Base-by-base conservation (phyloP, 2,797 vertebrate species). In the Lophotriccus pileatus region DNA sequence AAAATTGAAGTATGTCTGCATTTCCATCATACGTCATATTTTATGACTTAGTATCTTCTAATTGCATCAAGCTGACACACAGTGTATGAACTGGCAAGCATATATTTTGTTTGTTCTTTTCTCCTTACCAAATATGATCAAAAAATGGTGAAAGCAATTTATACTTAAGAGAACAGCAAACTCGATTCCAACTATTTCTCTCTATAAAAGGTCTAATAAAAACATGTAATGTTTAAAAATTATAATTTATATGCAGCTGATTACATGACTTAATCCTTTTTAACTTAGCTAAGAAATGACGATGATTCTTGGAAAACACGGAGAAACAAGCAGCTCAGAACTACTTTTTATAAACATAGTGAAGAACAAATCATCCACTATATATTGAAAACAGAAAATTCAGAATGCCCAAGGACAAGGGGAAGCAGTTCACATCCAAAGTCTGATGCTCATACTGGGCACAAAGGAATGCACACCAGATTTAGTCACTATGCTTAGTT, bases 91-190 rank as follows among this genome's bases (percentile, higher is more conserved):
- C 10, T 87, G 87, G 60, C 90, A 93, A 58, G 72, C 50, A 47
- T 21, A 0, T 32, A 36, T n/a, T 91, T 89, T 81, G 67, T 56
- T 96, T 80, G 50, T 55, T 91, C 32, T 95, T 52, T 84, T 82
- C 66, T 89, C 63, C 79, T 95, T 88, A 94, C 93, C 69, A 93
- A 96, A 95, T 95, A 79, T 76, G 62, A 86, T 82, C 74, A 92
- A 95, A 95, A 96, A 85, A 86, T 70, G 60, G 64, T 79, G 58
- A 92, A 90, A 72, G 75, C 36, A 80, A 43, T 58, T 96, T 85
- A 77, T 58, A 77, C 37, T 81, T 62, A 88, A 87, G 83, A 90
- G 66, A 91, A 67, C 2, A 5, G 74, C 73, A 86, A 87, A 64
- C 77, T 85, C 62, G 46, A 34, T 94, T 95, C 91, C 70, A 95